Percentiles rank a stretch among this genome's conserved stretches.
Evolutionary conservation across 2,113 vertebrate species (phyloP).

Genomic region (Entomyzon cyanotis): DNA sequence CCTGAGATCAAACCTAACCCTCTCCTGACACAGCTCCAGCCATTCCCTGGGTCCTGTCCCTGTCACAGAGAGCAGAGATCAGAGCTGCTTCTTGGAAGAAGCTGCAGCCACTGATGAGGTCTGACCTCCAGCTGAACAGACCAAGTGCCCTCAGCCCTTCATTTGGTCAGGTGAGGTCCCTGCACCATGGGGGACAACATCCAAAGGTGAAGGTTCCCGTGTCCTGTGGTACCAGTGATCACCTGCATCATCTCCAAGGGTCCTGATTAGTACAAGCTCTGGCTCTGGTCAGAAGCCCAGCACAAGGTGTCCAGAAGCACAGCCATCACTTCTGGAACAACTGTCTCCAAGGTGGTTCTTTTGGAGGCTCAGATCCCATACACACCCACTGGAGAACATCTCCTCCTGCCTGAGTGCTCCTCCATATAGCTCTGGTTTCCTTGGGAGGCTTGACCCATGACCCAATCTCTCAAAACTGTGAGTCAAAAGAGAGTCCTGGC

Average conservation of each 20-base stretch:
- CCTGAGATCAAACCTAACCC: rapidly evolving
- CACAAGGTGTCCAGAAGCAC: rapidly evolving
- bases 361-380: neutral
- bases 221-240: neutral
- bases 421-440: neutral
- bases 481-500: neutral
- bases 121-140: neutral
- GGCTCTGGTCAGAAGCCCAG: rapidly evolving
- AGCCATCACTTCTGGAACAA: neutral
- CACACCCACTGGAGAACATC: rapidly evolving
- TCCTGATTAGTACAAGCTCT: neutral
- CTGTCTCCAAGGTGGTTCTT: neutral
- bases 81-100: rapidly evolving
- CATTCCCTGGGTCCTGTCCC: neutral
- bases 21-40: neutral
- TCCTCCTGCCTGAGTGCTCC: neutral
- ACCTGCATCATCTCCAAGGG: neutral
- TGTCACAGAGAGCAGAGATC: neutral
- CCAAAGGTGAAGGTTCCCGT: neutral
- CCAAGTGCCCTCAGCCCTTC: neutral
- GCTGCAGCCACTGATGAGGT: neutral
- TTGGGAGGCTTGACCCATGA: neutral
- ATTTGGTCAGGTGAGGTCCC: neutral
- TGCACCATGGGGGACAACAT: rapidly evolving
- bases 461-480: neutral